Base-by-base conservation (phyloP, 2,888 invertebrate species). In the Eupithecia exiguata region DNA sequence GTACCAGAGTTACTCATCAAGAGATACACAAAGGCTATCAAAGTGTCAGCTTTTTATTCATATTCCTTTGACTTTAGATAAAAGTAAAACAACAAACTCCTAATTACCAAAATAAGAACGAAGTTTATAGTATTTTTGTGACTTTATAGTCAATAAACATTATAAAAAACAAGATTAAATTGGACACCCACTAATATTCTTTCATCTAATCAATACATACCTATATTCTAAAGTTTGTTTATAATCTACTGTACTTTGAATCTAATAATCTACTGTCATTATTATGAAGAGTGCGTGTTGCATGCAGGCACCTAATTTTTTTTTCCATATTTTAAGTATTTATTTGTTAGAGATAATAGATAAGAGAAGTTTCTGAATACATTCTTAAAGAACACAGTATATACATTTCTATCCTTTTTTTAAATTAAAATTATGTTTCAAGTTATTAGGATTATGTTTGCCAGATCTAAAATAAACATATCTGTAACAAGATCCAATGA, bases 11-110 rank as follows among this genome's bases (percentile, higher is more conserved):
- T 53, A 53, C 21, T 10, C n/a, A 53, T 53, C 53, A 53, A 53
- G 53, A 58, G 21, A 58, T 58, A 25, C 12, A 21, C 58, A 58
- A 21, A 58, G 58, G 58, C 58, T 58, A 53, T 53, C 53, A 58
- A 21, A 58, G 21, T 25, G 58, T 58, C 58, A 25, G 5, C 21
- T 58, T 58, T 25, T 58, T 58, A 25, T 25, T 25, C 14, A 25
- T 25, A 53, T 9, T 53, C n/a, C 21, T 21, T n/a, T 58, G 58
- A 58, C 58, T 25, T 58, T 25, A 58, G 58, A 58, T 58, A 58
- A 58, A 25, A 58, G 5, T 58, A 58, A 58, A 30, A 58, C 14
- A 58, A 58, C 58, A 53, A 53, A 21, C 53, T 21, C 12, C 25
- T 58, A 58, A 58, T 58, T 58, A 58, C 58, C 58, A 12, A 58